These are phyloP conservation scores for Tetrax tetrax DNA, from an alignment of 2,113 vertebrate genomes.

Conservation along the genomic window DNA sequence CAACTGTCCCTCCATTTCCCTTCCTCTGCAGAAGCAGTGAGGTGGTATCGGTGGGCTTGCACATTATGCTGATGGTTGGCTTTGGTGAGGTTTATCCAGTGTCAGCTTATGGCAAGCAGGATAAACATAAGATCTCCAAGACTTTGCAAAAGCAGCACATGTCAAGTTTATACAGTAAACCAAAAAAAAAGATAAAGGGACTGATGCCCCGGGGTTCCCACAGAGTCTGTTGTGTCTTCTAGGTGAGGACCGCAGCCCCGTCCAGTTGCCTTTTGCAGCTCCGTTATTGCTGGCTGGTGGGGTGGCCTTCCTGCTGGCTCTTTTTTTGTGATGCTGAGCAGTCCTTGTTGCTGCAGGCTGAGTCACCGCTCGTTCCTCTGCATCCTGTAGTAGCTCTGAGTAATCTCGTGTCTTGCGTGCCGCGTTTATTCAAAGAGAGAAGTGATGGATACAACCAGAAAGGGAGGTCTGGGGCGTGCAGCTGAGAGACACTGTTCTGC, in stretches of 20 bases:
- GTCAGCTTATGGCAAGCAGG: neutral
- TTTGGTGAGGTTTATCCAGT: neutral
- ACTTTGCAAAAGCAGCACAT: neutral
- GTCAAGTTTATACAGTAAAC: neutral
- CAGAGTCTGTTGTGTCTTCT: neutral
- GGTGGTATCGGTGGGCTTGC: neutral
- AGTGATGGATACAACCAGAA: neutral
- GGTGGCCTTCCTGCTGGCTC: neutral
- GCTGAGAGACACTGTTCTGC: neutral
- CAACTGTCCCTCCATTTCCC: neutral
- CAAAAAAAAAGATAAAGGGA: neutral
- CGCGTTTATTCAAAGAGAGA: neutral
- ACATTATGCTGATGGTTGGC: neutral
- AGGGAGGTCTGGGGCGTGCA: neutral
- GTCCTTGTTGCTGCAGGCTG: neutral
- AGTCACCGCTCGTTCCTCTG: neutral
- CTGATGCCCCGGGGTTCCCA: neutral
- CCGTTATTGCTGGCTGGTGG: neutral
- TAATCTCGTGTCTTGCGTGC: neutral
- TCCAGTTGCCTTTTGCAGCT: neutral
- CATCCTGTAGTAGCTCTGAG: neutral
- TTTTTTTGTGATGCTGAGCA: neutral
- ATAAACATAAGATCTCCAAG: neutral
- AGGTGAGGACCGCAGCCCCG: neutral
- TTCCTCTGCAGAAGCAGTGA: neutral